phyloP scores from a whole-genome alignment of 2,888 invertebrate genomes.

The Frankliniella intonsa region DNA sequence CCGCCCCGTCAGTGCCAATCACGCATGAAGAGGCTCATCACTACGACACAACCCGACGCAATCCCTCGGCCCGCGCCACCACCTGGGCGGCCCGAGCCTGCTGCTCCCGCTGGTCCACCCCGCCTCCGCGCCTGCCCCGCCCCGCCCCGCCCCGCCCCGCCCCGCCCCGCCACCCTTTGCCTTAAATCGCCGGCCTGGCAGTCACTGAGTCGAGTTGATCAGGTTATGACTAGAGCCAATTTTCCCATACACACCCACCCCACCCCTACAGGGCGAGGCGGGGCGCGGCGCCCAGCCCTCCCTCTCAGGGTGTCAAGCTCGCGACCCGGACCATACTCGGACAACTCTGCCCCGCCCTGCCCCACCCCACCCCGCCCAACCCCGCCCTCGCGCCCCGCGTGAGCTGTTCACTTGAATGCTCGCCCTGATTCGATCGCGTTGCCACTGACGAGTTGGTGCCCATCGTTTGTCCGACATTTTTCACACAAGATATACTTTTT shows the following conservation, averaged over 20 bases:
- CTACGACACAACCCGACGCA: background rate
- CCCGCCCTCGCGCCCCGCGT: background rate
- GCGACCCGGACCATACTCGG: too few relatives aligned
- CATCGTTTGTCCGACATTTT: too few relatives aligned
- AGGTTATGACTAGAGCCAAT: constrained; percentile 16
- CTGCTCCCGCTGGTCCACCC: background rate
- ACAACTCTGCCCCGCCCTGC: background rate
- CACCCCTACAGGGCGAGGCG: background rate
- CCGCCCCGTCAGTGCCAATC: background rate
- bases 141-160: too few relatives aligned
- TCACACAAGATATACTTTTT: too few relatives aligned
- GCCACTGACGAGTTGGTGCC: too few relatives aligned
- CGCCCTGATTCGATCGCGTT: too few relatives aligned
- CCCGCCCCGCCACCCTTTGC: background rate
- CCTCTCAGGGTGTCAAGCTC: background rate
- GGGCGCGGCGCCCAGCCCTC: background rate
- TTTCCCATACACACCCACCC: constrained; percentile 19
- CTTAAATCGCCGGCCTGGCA: background rate
- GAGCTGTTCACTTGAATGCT: constrained; percentile 11
- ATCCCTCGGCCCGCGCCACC: background rate
- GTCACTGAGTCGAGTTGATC: constrained; percentile 13
- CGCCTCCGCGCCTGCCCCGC: too few relatives aligned
- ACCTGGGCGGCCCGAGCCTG: background rate
- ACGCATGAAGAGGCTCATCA: constrained; percentile 12
- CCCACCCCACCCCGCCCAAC: background rate